A percentile compares a stretch with the other conserved stretches of the same genome.
Evolutionary conservation across 2,888 invertebrate species (phyloP).

Genomic region (Tinea pellionella): DNA sequence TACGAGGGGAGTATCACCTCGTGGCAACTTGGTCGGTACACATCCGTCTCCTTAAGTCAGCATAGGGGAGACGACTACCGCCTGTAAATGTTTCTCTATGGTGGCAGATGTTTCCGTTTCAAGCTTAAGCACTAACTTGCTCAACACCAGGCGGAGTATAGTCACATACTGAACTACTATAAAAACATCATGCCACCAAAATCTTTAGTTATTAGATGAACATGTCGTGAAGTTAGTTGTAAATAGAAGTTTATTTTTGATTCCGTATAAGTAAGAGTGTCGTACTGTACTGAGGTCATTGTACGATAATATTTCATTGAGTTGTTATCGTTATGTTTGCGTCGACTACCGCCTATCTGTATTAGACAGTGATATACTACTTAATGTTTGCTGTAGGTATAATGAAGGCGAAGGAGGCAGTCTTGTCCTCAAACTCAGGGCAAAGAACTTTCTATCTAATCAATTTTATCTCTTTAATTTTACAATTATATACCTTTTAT

Average conservation of each 20-base stretch:
- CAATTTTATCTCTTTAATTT: not conserved
- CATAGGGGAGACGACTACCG: too few species aligned
- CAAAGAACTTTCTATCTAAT: conserved; percentile 14
- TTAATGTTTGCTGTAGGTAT: not conserved
- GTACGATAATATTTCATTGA: conserved; percentile 12
- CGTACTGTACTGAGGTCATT: not conserved
- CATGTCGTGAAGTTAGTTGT: not conserved
- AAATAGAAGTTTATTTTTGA: not conserved
- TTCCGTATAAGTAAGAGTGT: not conserved
- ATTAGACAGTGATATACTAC: conserved; percentile 3
- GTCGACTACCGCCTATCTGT: not conserved
- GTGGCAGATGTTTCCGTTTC: too few species aligned
- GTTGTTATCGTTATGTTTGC: conserved; percentile 9
- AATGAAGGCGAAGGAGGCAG: conserved; percentile 12
- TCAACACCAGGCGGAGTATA: too few species aligned
- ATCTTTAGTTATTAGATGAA: too few species aligned
- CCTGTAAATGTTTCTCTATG: too few species aligned
- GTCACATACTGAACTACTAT: too few species aligned
- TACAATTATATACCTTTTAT: too few species aligned
- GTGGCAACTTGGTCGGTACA: too few species aligned
- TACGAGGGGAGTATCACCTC: too few species aligned
- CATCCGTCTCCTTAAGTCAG: too few species aligned
- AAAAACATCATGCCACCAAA: too few species aligned
- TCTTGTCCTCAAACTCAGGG: conserved; percentile 7
- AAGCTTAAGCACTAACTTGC: too few species aligned